Base-by-base conservation (phyloP, 2,113 vertebrate species). In the Oreamnos americanus region DNA sequence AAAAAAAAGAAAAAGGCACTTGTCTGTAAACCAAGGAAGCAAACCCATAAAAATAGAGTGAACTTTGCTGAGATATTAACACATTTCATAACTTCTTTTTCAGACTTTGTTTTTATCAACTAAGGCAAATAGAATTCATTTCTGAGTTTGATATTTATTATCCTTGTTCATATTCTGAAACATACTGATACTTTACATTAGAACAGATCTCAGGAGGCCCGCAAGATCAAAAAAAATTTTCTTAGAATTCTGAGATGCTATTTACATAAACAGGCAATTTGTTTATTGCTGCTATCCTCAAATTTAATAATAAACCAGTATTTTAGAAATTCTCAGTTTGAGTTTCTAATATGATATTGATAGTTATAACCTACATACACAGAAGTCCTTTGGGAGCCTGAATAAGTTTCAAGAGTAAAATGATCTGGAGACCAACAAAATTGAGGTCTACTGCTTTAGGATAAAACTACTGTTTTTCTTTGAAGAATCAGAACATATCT, bases 1-100 rank as follows among this genome's bases (percentile, higher is more conserved):
- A 97, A 74, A 74, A 74, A 74, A 82, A 71, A 74, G 76, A 87
- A 30, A 91, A 93, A 97, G 45, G 6, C 43, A 49, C 85, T 88
- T 12, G 25, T 53, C 43, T 76, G 16, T 26, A 94, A 96, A 78
- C 33, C 16, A 28, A 43, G 49, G 30, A 84, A 83, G 5, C 15
- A 92, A 93, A 90, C 30, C 23, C 57, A 88, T 79, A 82, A 94
- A 47, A 49, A 71, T 4, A 87, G 79, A 90, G 13, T 51, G 43
- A 87, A 67, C 36, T 95, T 93, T 86, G 36, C 84, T 79, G 78
- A 53, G 71, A 81, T 53, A 96, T 89, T 78, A 47, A 84, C 13
- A 87, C 36, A 79, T 90, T 90, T 92, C 58, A 28, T 76, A 84
- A 85, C 39, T 62, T 64, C 58, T 49, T 88, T 92, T 74, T 96